phyloP scores from a whole-genome alignment of 2,888 invertebrate species.

The Tetheella fluctuosa region DNA sequence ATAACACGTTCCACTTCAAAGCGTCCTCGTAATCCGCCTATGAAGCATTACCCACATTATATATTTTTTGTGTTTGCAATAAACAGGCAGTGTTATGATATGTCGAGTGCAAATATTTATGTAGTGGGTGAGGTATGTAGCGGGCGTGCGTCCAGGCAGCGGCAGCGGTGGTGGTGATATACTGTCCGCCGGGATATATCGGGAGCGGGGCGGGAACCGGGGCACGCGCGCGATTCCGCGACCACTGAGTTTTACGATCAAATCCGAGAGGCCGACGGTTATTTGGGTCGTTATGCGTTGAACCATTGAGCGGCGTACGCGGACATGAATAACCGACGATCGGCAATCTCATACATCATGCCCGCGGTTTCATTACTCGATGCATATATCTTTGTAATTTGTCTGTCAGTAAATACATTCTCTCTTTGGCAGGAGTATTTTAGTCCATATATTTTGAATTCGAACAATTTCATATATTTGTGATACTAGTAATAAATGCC shows the following conservation, averaged over 20 bases:
- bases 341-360: slow-evolving; percentile 1
- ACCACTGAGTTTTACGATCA: slow-evolving; percentile 51
- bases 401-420: background rate
- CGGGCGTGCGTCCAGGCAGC: slow-evolving; percentile 11
- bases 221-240: slow-evolving; percentile 36
- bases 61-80: slow-evolving; percentile 22
- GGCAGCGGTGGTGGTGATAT: background rate
- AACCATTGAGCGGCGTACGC: slow-evolving; percentile 49
- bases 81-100: slow-evolving; percentile 34
- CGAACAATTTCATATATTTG: background rate
- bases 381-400: background rate
- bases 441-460: background rate
- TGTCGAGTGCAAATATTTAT: slow-evolving; percentile 29
- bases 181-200: slow-evolving; percentile 38
- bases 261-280: slow-evolving; percentile 31
- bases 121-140: slow-evolving; percentile 12
- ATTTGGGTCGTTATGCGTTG: slow-evolving; percentile 49
- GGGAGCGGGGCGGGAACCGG: slow-evolving; percentile 27
- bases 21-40: slow-evolving; percentile 11
- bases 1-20: background rate
- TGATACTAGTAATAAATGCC: background rate
- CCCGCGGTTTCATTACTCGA: background rate
- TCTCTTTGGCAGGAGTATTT: background rate
- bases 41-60: slow-evolving; percentile 23
- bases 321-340: background rate